Conservation (phyloP, 2,113 vertebrate genomes). For the Cottus gobio region DNA sequence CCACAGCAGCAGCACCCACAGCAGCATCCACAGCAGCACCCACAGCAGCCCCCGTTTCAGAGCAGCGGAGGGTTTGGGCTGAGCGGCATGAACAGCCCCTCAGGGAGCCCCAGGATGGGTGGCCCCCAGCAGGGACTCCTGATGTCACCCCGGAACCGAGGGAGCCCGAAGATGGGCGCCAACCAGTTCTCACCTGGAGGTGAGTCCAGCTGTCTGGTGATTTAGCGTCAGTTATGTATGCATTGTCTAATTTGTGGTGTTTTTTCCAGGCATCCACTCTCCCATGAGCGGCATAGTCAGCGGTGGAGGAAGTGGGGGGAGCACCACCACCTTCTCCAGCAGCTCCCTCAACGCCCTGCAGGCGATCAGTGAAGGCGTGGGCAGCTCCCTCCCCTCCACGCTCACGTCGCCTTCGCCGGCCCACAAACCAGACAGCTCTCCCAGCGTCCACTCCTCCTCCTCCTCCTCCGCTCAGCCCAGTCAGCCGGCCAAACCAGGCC, state of each 20-base stretch:
- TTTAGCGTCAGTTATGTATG: neutral
- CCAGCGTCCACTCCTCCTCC: conserved; percentile 86
- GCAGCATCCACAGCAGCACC: conserved; percentile 84
- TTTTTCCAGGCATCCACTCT: conserved; percentile 89
- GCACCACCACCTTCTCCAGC: conserved; percentile 90
- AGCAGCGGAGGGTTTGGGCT: conserved; percentile 86
- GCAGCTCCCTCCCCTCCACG: conserved; percentile 92
- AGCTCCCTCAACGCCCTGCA: conserved; percentile 97
- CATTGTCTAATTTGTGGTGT: neutral
- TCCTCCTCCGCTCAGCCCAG: conserved; percentile 78
- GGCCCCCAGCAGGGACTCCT: conserved; percentile 90
- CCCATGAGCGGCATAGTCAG: conserved; percentile 89
- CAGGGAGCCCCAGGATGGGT: conserved; percentile 91
- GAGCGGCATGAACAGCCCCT: conserved; percentile 90
- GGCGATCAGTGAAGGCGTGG: conserved; percentile 98
- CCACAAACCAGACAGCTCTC: conserved; percentile 91
- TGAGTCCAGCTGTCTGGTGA: conserved; percentile 58
- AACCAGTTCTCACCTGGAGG: conserved; percentile 97
- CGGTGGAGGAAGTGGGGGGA: conserved; percentile 80
- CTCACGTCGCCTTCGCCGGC: conserved; percentile 89
- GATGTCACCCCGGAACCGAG: conserved; percentile 92
- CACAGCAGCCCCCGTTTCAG: conserved; percentile 90
- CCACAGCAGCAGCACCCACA: conserved; percentile 86
- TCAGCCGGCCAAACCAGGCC: conserved; percentile 67
- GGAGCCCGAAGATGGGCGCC: conserved; percentile 95